Evolutionary conservation across 2,888 invertebrate genomes (phyloP), one percentile per base, ranked within the genome.

Genomic region (Athalia circularis): DNA sequence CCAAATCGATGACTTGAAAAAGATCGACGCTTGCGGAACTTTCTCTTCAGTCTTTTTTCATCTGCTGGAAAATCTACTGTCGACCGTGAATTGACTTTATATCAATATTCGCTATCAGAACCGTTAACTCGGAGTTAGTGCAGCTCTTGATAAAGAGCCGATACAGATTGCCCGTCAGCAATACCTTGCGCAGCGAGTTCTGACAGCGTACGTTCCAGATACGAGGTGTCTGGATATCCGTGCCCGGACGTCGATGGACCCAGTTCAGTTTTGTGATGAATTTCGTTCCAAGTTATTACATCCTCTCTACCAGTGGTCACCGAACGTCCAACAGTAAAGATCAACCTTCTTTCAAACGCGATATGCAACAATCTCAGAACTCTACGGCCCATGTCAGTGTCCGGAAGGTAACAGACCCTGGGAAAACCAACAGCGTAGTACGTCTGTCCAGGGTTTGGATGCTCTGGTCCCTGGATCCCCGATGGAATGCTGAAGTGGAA

Each of bases 381-480:
- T 88, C 94, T 94, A 50, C 95, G 92, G 0, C 97, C 97, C 81
- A 95, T 93, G 79, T 95, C 94, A 83, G 94, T 95, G 89, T 97
- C 96, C 0, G 98, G 98, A 82, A 98, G 91, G 91, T 95, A 96
- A 90, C 95, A 95, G 85, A 94, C 94, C 9, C 95, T 92, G 43
- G 97, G 97, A 91, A 97, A 97, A 15, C 97, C 96, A 57, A 96
- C 96, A 3, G 97, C 96, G 90, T 96, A 96, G 91, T 95, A 97
- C n/a, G 96, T 95, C 81, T 95, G 93, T 15, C 96, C 96, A 1
- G 96, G 96, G 91, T 93, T 93, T 59, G 96, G 96, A 91, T 96
- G 96, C 83, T 94, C 94, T 54, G 93, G 90, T 43, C 94, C 95
- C 92, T 98, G 98, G 82, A 95, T 93, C 0, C 97, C 97, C 65